Evolutionary conservation across 2,797 vertebrate genomes (phyloP).

Genomic region (Aviceda cuculoides): DNA sequence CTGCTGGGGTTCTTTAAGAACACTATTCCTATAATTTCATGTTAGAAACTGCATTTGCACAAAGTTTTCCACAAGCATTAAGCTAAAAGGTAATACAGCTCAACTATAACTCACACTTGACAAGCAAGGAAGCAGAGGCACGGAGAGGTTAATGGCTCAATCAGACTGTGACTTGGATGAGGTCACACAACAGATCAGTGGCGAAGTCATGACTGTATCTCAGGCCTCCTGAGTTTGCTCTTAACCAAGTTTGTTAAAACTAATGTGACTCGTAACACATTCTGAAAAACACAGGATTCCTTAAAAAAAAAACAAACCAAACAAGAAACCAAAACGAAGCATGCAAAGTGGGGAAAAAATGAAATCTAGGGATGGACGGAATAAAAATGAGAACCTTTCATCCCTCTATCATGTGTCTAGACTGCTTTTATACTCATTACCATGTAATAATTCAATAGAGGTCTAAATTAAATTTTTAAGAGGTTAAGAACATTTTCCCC

Average conservation of each 20-base stretch:
- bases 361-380: neutral
- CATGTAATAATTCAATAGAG: neutral
- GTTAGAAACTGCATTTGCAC: neutral
- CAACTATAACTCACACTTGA: neutral
- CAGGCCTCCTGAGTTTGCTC: neutral
- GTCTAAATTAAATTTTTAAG: neutral
- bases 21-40: neutral
- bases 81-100: neutral
- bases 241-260: neutral
- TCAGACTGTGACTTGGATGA: neutral
- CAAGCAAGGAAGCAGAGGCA: neutral
- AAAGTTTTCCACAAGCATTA: neutral
- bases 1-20: neutral
- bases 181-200: neutral
- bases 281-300: neutral
- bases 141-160: neutral
- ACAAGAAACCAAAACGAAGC: neutral
- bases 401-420: neutral
- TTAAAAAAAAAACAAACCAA: neutral
- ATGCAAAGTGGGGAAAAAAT: accelerated
- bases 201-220: neutral
- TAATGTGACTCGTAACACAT: neutral
- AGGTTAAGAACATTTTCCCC: neutral
- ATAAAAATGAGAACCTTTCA: neutral
- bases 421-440: neutral